Evolutionary conservation across 2,113 vertebrate species (phyloP).

Genomic region (Rhea pennata): DNA sequence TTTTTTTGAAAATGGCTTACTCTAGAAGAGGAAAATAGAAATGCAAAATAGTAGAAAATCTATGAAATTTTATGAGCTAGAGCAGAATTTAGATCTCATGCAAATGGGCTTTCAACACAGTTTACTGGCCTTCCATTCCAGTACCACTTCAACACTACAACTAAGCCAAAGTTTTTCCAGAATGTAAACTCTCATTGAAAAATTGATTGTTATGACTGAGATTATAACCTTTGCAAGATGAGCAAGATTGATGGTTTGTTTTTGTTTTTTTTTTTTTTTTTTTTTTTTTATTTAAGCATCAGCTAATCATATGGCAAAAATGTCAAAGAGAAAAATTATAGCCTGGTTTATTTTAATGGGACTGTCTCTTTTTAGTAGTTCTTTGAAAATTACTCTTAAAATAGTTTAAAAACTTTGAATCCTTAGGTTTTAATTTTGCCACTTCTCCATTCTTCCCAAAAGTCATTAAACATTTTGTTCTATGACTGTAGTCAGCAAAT

Average conservation of each 20-base stretch:
- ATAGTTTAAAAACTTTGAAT: background rate
- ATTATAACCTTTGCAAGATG: background rate
- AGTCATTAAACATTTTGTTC: background rate
- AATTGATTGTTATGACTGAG: fast-evolving
- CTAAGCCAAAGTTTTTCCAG: background rate
- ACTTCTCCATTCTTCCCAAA: background rate
- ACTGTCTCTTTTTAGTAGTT: background rate
- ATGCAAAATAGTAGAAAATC: background rate
- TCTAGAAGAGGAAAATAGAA: background rate
- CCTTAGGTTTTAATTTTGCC: background rate
- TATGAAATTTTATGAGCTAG: background rate
- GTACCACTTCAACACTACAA: fast-evolving
- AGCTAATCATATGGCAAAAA: background rate
- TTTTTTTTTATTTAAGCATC: background rate
- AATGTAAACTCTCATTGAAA: fast-evolving
- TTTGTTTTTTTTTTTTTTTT: fast-evolving
- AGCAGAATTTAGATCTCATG: fast-evolving
- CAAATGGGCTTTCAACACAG: background rate
- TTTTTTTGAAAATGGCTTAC: background rate
- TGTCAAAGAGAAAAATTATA: background rate
- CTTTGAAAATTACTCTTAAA: background rate
- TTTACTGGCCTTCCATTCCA: fast-evolving
- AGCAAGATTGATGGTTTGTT: background rate
- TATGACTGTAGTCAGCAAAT: background rate
- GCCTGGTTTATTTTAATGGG: background rate